Percentiles rank a stretch among this genome's conserved stretches.
Conservation (phyloP, 1,140 invertebrate genomes). For the Drosophila nikananu region DNA sequence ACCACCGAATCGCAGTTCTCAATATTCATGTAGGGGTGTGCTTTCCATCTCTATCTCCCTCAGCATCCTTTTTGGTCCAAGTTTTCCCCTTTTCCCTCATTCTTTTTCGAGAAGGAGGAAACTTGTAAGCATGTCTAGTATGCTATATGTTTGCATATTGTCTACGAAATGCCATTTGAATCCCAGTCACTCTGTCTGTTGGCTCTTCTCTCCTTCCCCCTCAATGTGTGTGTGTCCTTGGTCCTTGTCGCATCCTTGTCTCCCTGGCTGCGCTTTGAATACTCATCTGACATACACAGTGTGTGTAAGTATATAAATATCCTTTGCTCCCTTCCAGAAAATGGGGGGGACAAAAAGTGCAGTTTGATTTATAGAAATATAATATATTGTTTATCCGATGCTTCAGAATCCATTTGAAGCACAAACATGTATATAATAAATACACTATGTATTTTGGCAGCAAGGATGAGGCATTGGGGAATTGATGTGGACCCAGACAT, state of each 20-base stretch:
- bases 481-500: slow-evolving; percentile 9
- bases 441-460: background rate
- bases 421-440: background rate
- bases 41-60: background rate
- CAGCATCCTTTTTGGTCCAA: background rate
- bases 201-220: background rate
- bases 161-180: slow-evolving; percentile 75
- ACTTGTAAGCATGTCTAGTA: slow-evolving; percentile 60
- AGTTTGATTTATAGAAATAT: slow-evolving; percentile 52
- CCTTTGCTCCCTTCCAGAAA: background rate
- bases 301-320: slow-evolving; percentile 29
- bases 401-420: slow-evolving; percentile 38
- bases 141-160: slow-evolving; percentile 79
- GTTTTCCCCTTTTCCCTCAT: background rate
- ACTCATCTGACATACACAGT: slow-evolving; percentile 24
- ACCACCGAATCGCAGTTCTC: slow-evolving; percentile 57
- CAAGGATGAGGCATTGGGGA: background rate
- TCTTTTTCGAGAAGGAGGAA: background rate
- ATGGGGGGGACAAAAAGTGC: background rate
- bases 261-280: slow-evolving; percentile 44
- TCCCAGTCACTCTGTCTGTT: slow-evolving; percentile 59
- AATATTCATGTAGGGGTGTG: slow-evolving; percentile 22
- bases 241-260: slow-evolving; percentile 21
- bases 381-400: slow-evolving; percentile 45
- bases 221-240: slow-evolving; percentile 13